Evolutionary conservation across 1,140 invertebrate genomes (phyloP).

Genomic region (Lordiphosa stackelbergi): DNA sequence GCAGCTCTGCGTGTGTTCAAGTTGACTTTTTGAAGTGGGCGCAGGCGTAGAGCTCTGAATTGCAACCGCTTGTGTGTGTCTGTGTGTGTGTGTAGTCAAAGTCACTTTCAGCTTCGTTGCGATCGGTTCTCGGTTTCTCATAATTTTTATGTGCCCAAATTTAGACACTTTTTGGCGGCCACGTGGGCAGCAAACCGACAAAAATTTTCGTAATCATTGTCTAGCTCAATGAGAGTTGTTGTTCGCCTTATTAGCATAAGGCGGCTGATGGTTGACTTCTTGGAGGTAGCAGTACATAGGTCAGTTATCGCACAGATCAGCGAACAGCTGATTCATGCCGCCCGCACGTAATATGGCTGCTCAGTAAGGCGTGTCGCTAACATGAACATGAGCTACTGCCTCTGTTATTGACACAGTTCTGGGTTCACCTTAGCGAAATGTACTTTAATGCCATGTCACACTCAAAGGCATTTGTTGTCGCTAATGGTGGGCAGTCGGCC

Average conservation of each 20-base stretch:
- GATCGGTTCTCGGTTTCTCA: conserved; percentile 53
- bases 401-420: conserved; percentile 67
- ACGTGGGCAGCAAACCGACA: conserved; percentile 48
- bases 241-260: conserved; percentile 60
- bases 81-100: conserved; percentile 58
- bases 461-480: conserved; percentile 53
- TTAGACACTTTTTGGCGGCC: conserved; percentile 52
- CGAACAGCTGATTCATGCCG: conserved; percentile 55
- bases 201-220: conserved; percentile 50
- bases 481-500: conserved; percentile 52
- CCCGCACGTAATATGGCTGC: conserved; percentile 28
- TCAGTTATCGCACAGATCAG: conserved; percentile 54
- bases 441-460: conserved; percentile 52
- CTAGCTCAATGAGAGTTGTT: conserved; percentile 33
- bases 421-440: conserved; percentile 19
- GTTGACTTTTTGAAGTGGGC: conserved; percentile 51
- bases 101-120: conserved; percentile 70
- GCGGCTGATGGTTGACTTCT: conserved; percentile 37
- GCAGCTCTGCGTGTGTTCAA: conserved; percentile 40
- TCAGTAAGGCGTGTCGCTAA: conserved; percentile 58
- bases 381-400: conserved; percentile 43
- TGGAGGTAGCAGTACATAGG: conserved; percentile 46
- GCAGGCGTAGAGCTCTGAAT: conserved; percentile 60
- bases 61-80: conserved; percentile 20
- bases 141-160: conserved; percentile 70